phyloP scores from a whole-genome alignment of 2,113 vertebrate species.

The Callaeas wilsoni region DNA sequence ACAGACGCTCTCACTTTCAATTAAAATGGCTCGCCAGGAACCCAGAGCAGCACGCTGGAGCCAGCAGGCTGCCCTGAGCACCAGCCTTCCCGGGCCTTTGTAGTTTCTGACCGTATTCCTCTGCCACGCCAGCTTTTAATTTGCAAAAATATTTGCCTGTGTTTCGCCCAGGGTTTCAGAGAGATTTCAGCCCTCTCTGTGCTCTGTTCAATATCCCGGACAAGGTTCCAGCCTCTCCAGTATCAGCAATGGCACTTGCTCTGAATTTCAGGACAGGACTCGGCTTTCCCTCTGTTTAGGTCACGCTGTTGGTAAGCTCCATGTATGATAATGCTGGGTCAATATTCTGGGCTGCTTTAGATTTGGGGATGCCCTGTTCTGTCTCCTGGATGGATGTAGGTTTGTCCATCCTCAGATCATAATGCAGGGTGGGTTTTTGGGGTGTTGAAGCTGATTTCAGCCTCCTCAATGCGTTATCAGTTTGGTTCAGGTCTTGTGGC shows the following conservation, averaged over 20 bases:
- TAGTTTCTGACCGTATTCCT: neutral
- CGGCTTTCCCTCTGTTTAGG: neutral
- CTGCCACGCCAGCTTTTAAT: neutral
- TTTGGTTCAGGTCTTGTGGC: neutral
- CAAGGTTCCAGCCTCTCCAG: neutral
- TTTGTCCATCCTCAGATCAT: neutral
- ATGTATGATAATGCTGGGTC: neutral
- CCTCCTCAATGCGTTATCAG: neutral
- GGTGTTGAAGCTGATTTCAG: neutral
- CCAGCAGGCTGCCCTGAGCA: slow-evolving; percentile 28
- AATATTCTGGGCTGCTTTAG: neutral
- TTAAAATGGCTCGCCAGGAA: slow-evolving; percentile 32
- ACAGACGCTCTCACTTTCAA: slow-evolving; percentile 12
- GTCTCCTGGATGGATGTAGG: neutral
- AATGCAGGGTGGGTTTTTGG: neutral
- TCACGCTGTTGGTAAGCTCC: neutral
- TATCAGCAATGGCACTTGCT: neutral
- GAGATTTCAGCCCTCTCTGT: neutral
- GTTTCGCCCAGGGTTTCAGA: neutral
- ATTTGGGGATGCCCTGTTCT: neutral
- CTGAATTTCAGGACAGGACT: neutral
- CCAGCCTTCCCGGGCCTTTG: neutral
- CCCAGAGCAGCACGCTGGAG: neutral
- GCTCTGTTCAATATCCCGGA: neutral
- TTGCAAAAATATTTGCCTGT: neutral